Conservation (phyloP, 2,797 vertebrate genomes). For the Leptatherina wallacei region DNA sequence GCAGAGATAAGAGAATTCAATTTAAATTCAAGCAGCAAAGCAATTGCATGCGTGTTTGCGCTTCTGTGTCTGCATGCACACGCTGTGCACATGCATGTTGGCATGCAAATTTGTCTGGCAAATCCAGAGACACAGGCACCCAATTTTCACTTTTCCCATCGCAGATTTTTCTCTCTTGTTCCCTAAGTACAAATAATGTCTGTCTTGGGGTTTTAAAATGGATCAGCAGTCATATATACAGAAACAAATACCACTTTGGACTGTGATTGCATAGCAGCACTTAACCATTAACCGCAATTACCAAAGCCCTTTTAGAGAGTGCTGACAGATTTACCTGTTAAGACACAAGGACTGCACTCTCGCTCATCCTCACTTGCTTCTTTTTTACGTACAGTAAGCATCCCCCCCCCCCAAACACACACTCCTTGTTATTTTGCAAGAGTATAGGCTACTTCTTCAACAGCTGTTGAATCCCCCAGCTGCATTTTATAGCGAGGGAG, state of each 20-base stretch:
- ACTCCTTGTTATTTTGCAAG: constrained; percentile 56
- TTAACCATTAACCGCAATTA: constrained; percentile 63
- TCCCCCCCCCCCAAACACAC: constrained; percentile 4
- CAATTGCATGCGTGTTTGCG: constrained; percentile 17
- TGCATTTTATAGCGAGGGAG: constrained; percentile 66
- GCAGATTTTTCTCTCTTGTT: constrained; percentile 17
- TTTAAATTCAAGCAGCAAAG: constrained; percentile 61
- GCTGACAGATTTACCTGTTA: constrained; percentile 74
- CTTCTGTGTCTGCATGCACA: constrained; percentile 21
- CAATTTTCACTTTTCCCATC: constrained; percentile 29
- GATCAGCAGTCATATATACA: constrained; percentile 33
- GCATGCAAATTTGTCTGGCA: constrained; percentile 31
- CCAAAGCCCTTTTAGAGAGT: constrained; percentile 35
- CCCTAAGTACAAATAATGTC: constrained; percentile 25
- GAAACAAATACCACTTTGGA: constrained; percentile 25
- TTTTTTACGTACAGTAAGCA: constrained; percentile 44
- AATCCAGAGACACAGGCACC: constrained; percentile 10
- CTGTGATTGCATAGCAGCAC: constrained; percentile 44
- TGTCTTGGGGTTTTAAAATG: constrained; percentile 25
- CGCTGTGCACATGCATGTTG: constrained; percentile 30
- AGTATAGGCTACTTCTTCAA: constrained; percentile 48
- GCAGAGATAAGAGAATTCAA: constrained; percentile 66
- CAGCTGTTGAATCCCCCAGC: constrained; percentile 77
- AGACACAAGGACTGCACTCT: constrained; percentile 57
- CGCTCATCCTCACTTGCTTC: constrained; percentile 47